phyloP scores from a whole-genome alignment of 1,140 invertebrate genomes.

The Cydia pomonella region DNA sequence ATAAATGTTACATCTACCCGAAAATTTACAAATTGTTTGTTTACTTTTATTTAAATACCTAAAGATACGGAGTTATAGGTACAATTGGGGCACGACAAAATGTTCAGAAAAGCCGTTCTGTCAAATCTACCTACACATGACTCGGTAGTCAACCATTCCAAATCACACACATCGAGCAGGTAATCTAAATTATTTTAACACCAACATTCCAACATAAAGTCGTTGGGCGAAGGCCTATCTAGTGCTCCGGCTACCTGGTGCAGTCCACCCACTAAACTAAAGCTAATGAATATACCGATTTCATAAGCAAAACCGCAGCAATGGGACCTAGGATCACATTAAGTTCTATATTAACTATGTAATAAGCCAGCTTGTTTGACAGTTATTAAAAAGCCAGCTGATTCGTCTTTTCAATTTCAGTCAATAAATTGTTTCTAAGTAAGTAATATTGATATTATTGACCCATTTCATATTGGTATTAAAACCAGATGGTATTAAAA shows the following conservation, averaged over 20 bases:
- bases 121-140: neutral
- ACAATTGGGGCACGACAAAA: no score
- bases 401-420: neutral
- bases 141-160: neutral
- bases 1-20: no score
- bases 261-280: slow-evolving; percentile 25
- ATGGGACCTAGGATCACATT: slow-evolving; percentile 27
- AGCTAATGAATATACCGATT: slow-evolving; percentile 28
- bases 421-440: neutral
- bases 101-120: no score
- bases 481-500: neutral
- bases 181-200: neutral
- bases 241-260: slow-evolving; percentile 15
- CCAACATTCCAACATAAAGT: neutral
- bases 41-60: no score
- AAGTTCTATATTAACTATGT: slow-evolving; percentile 17
- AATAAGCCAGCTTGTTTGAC: neutral
- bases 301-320: slow-evolving; percentile 33
- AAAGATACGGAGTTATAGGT: no score
- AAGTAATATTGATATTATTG: neutral
- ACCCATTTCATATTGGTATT: neutral
- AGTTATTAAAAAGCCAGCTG: neutral
- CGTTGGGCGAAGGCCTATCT: slow-evolving; percentile 16
- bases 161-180: neutral
- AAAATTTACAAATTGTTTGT: no score